These are phyloP conservation scores for Mamestra brassicae DNA, from an alignment of 2,888 invertebrate genomes.

Conservation along the genomic window DNA sequence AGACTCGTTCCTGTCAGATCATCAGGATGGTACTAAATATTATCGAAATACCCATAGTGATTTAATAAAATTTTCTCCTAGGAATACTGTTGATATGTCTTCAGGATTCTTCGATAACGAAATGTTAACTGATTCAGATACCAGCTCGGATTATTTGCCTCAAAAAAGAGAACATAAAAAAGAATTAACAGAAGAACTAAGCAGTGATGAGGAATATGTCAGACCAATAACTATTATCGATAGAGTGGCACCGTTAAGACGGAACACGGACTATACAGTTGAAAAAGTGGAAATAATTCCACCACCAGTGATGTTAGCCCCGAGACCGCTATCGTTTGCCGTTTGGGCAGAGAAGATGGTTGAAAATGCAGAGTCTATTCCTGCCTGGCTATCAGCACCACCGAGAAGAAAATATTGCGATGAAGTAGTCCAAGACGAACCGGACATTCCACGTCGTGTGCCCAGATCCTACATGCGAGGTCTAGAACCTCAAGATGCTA, in stretches of 20 bases:
- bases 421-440: slow-evolving; percentile 81
- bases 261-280: slow-evolving; percentile 78
- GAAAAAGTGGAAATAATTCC: slow-evolving; percentile 87
- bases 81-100: slow-evolving; percentile 67
- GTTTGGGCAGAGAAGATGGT: slow-evolving; percentile 89
- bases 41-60: slow-evolving; percentile 76
- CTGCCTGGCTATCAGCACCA: slow-evolving; percentile 88
- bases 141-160: slow-evolving; percentile 80
- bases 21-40: slow-evolving; percentile 62
- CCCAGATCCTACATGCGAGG: slow-evolving; percentile 91
- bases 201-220: slow-evolving; percentile 84
- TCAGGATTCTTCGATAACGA: slow-evolving; percentile 77
- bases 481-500: slow-evolving; percentile 94
- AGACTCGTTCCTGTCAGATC: slow-evolving; percentile 64
- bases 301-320: slow-evolving; percentile 86
- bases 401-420: slow-evolving; percentile 83
- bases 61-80: slow-evolving; percentile 84
- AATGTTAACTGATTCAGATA: slow-evolving; percentile 75
- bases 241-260: slow-evolving; percentile 81
- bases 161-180: slow-evolving; percentile 56
- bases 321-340: slow-evolving; percentile 83
- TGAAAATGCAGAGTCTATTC: slow-evolving; percentile 90
- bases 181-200: slow-evolving; percentile 64
- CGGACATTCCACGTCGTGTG: slow-evolving; percentile 82
- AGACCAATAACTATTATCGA: slow-evolving; percentile 84